phyloP scores from a whole-genome alignment of 2,113 vertebrate species.

The Elgaria multicarinata region DNA sequence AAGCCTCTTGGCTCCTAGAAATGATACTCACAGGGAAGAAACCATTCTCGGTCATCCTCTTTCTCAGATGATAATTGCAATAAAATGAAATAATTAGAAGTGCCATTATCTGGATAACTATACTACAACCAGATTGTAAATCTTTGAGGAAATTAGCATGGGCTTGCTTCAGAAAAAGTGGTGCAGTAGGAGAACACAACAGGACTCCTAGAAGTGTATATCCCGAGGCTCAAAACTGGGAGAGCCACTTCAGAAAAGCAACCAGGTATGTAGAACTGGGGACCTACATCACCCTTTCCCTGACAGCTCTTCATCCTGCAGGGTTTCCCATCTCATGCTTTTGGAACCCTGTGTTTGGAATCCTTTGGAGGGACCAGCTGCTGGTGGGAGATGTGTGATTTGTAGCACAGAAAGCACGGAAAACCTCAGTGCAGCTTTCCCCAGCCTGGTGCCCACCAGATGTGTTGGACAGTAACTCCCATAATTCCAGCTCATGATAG shows the following conservation, averaged over 20 bases:
- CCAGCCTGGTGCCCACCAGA: too few relatives aligned
- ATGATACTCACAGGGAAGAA: conserved; percentile 67
- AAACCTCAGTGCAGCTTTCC: too few relatives aligned
- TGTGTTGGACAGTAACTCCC: too few relatives aligned
- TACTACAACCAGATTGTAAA: conserved; percentile 60
- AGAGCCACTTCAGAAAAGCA: background rate
- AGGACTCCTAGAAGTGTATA: background rate
- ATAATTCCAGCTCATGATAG: too few relatives aligned
- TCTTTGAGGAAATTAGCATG: conserved; percentile 45
- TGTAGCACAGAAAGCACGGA: background rate
- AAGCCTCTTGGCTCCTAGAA: conserved; percentile 70
- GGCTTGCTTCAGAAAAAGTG: background rate
- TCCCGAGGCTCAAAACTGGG: background rate
- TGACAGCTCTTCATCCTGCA: background rate
- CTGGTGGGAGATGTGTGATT: background rate
- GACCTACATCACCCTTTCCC: background rate
- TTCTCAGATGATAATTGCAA: conserved; percentile 62
- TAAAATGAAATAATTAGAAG: conserved; percentile 32
- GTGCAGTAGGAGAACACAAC: background rate
- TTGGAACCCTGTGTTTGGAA: background rate
- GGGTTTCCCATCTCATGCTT: background rate
- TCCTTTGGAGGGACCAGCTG: background rate
- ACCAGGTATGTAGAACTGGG: background rate
- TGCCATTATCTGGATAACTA: conserved; percentile 62
- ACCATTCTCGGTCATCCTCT: conserved; percentile 61